phyloP scores from a whole-genome alignment of 2,888 invertebrate species.

The Cyclophora punctaria region DNA sequence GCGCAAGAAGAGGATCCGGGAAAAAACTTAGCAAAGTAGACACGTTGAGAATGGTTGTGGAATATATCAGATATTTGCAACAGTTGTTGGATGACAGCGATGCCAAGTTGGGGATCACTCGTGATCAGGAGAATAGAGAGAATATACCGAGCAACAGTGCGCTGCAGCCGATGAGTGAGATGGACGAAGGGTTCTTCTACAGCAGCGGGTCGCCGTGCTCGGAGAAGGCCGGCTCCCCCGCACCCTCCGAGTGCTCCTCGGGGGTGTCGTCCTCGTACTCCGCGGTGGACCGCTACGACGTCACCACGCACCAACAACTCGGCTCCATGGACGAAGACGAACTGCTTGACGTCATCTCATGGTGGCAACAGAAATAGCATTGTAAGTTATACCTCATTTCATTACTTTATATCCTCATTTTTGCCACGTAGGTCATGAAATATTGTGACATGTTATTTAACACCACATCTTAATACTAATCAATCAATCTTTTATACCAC shows the following conservation, averaged over 20 bases:
- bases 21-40: constrained; percentile 94
- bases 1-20: constrained; percentile 82
- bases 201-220: constrained; percentile 76
- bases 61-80: constrained; percentile 90
- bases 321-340: constrained; percentile 92
- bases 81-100: constrained; percentile 85
- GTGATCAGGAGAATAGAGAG: constrained; percentile 64
- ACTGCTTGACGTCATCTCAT: constrained; percentile 87
- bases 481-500: too few relatives aligned
- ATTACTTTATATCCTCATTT: too few relatives aligned
- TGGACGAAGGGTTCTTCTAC: constrained; percentile 70
- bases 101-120: constrained; percentile 69
- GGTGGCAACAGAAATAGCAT: constrained; percentile 84
- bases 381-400: constrained; percentile 35
- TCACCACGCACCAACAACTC: constrained; percentile 66
- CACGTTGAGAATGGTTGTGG: constrained; percentile 91
- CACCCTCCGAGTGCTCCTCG: constrained; percentile 81
- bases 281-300: constrained; percentile 59
- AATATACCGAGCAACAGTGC: constrained; percentile 55
- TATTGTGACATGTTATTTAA: neutral
- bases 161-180: constrained; percentile 62
- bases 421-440: too few relatives aligned
- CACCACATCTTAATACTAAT: too few relatives aligned
- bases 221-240: constrained; percentile 82
- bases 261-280: constrained; percentile 72